A percentile compares a stretch with the other conserved stretches of the same genome.
phyloP scores from a whole-genome alignment of 2,888 invertebrate genomes.

The Tillus elongatus region DNA sequence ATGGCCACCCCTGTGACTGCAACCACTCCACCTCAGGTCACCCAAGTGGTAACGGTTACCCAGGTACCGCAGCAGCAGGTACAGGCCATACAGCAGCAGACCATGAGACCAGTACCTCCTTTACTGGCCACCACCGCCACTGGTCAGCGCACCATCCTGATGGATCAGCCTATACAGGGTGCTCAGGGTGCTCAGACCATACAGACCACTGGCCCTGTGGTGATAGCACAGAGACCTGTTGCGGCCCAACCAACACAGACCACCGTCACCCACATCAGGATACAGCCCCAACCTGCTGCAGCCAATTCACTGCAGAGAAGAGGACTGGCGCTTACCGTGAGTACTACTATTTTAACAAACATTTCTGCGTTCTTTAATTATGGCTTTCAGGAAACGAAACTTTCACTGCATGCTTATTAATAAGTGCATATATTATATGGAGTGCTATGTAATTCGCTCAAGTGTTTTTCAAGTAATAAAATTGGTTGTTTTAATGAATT shows the following conservation, averaged over 20 bases:
- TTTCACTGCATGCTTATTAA: too few relatives aligned
- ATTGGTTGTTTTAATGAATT: too few relatives aligned
- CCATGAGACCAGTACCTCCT: slow-evolving; percentile 36
- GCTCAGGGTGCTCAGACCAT: too few relatives aligned
- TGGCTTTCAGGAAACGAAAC: too few relatives aligned
- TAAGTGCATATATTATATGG: too few relatives aligned
- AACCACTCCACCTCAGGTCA: slow-evolving; percentile 37
- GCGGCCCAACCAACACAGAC: slow-evolving; percentile 33
- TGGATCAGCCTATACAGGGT: slow-evolving; percentile 28
- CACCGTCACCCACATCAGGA: slow-evolving; percentile 47
- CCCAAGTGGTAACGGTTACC: slow-evolving; percentile 23
- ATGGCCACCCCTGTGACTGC: slow-evolving; percentile 34
- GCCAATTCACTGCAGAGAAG: slow-evolving; percentile 50
- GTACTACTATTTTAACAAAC: too few relatives aligned
- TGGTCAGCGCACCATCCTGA: slow-evolving; percentile 33
- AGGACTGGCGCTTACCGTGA: slow-evolving; percentile 55
- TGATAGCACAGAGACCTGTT: slow-evolving; percentile 42
- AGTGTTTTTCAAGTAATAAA: too few relatives aligned
- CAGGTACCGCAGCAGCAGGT: too few relatives aligned
- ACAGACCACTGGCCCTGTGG: slow-evolving; percentile 46
- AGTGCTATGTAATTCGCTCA: too few relatives aligned
- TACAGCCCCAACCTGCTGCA: slow-evolving; percentile 45
- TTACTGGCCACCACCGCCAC: slow-evolving; percentile 31
- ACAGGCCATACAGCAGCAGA: too few relatives aligned
- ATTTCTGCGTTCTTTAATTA: too few relatives aligned